Evolutionary conservation across 64 coral and sea anemone species (phyloP), one percentile per base, ranked within the genome.

Genomic region (Pocillopora damicornis): DNA sequence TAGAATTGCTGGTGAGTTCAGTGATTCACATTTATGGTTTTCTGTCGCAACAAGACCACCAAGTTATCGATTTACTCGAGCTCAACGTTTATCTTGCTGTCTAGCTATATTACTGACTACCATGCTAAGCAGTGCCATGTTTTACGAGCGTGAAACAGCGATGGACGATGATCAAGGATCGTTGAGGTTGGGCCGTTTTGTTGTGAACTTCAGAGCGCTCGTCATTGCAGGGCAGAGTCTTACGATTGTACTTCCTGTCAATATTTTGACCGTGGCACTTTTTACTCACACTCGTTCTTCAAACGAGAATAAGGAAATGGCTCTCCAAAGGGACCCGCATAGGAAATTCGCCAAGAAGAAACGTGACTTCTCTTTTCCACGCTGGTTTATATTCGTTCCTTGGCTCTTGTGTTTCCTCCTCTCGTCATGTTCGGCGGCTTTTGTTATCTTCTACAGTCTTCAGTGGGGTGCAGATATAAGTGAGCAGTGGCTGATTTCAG

Each of bases 111-210:
- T 90, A 23, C 58, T 90, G 22, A 84, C 37, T 20, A 90, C 81
- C n/a, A 90, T 90, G 89, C 56, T 90, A 9, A 66, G 56, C 1
- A 84, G 75, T 37, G 89, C 89, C 23, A 90, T 90, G 89, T 90
- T 90, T 60, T 90, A 90, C 58, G 72, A 90, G 37, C 42, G 60
- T 35, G 80, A 58, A 20, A 67, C 36, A 13, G 37, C 60, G 30
- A 10, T 14, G 59, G 73, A 35, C 16, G 26, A 5, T 5, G 61
- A 5, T 8, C 78, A 80, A 59, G 78, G 78, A 13, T 62, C 59
- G 7, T 13, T 90, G 2, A 90, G 76, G 77, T 12, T 90, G 38
- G 89, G 89, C 11, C 79, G 79, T 76, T 22, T 90, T 61, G 42
- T 66, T 5, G 17, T 90, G 1, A 82, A 90, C 25, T 57, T 90